Evolutionary conservation across 2,888 invertebrate species (phyloP).

Genomic region (Hoplodrina blanda): DNA sequence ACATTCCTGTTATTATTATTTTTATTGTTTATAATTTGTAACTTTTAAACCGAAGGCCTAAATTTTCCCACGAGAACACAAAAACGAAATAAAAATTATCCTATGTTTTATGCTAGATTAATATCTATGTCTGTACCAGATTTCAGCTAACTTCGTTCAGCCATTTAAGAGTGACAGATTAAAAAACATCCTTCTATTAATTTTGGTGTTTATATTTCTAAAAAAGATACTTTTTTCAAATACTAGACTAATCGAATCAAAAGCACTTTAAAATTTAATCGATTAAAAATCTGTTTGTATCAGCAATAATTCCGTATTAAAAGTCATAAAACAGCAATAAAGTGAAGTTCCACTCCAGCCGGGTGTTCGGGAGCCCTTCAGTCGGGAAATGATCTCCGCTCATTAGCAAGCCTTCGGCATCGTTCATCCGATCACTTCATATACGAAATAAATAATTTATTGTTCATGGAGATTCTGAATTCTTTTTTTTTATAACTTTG

Average conservation of each 20-base stretch:
- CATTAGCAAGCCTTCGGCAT: conserved; percentile 28
- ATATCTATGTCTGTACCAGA: no score
- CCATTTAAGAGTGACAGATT: no score
- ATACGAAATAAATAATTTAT: conserved; percentile 17
- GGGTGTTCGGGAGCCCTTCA: conserved; percentile 10
- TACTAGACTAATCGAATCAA: background rate
- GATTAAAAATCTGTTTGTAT: background rate
- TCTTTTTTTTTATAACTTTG: background rate
- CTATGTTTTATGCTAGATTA: no score
- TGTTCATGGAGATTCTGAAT: conserved; percentile 7
- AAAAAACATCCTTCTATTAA: no score
- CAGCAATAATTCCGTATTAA: conserved; percentile 15
- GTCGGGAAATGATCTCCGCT: conserved; percentile 33
- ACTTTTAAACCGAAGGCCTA: no score
- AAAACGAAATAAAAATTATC: no score
- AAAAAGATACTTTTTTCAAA: no score
- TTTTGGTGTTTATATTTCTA: no score
- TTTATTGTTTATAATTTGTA: no score
- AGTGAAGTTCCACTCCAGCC: conserved; percentile 11
- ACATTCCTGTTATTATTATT: no score
- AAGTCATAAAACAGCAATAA: conserved; percentile 22
- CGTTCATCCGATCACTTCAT: conserved; percentile 18
- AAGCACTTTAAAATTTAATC: background rate
- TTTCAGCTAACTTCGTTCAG: no score
- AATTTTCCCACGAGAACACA: no score